Evolutionary conservation across 1,140 invertebrate genomes (phyloP).

Genomic region (Aphelenchoides fujianensis): DNA sequence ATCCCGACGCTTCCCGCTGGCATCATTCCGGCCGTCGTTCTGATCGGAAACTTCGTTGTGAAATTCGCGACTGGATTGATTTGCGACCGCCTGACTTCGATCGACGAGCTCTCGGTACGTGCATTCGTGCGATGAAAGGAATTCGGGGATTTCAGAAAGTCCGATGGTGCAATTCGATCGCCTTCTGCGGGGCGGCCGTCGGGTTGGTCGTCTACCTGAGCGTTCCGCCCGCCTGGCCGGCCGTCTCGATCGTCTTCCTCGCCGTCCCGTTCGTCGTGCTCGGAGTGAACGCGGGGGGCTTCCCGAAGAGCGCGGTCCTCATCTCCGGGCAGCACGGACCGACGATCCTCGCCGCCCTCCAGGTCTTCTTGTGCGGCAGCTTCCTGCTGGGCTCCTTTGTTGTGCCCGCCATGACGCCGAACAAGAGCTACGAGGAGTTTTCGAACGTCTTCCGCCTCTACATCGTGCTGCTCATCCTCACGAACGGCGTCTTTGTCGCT

Average conservation of each 20-base stretch:
- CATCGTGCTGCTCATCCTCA: slow-evolving; percentile 22
- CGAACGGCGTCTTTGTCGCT: slow-evolving; percentile 40
- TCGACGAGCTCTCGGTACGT: slow-evolving; percentile 18
- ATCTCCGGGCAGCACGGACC: slow-evolving; percentile 39
- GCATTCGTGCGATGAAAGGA: slow-evolving; percentile 1
- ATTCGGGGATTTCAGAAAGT: background rate
- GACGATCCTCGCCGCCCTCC: slow-evolving; percentile 36
- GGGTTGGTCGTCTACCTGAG: slow-evolving; percentile 15
- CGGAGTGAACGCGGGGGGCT: slow-evolving; percentile 47
- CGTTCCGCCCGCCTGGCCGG: slow-evolving; percentile 22
- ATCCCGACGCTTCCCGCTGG: slow-evolving; percentile 4
- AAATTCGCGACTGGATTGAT: slow-evolving; percentile 27
- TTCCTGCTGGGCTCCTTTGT: slow-evolving; percentile 29
- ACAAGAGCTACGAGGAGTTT: slow-evolving; percentile 36
- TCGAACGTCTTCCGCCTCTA: slow-evolving; percentile 38
- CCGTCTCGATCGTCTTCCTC: slow-evolving; percentile 24
- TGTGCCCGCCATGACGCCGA: slow-evolving; percentile 46
- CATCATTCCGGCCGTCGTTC: slow-evolving; percentile 11
- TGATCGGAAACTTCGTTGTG: slow-evolving; percentile 22
- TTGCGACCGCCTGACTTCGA: slow-evolving; percentile 16
- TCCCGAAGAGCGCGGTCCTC: slow-evolving; percentile 38
- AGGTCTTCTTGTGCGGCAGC: slow-evolving; percentile 28
- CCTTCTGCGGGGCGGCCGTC: background rate
- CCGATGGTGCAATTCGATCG: slow-evolving; percentile 26
- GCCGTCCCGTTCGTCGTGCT: slow-evolving; percentile 30